Evolutionary conservation across 2,888 invertebrate genomes (phyloP), one percentile per base, ranked within the genome.

Genomic region (Ectemnius lituratus): DNA sequence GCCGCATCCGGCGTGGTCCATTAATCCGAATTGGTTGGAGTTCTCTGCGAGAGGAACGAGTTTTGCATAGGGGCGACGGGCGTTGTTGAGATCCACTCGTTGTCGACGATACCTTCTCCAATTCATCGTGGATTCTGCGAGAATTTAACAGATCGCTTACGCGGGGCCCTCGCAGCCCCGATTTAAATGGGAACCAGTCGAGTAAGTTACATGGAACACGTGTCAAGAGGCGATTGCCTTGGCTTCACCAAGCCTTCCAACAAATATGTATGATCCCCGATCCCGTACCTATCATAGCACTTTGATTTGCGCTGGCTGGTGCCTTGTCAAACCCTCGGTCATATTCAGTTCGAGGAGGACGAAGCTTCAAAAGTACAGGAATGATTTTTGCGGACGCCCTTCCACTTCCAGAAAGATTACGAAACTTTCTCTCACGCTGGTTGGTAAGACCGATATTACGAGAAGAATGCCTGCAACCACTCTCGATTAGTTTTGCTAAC

Each of bases 361-460:
- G 73, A 76, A 71, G 73, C 69, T 58, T 4, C 20, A 23, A 57
- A 73, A 65, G 57, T 56, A 28, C 64, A 5, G 2, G 8, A 27
- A 45, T 16, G 20, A 70, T 66, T 49, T 70, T 64, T 56, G 47
- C 8, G 61, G 3, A 23, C 23, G 3, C 23, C 23, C 23, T 23
- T 57, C 28, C 18, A 23, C 46, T 52, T 46, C 16, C 11, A 45
- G 13, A 16, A n/a, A 66, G n/a, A 20, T 62, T 45, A 67, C 58
- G 52, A 28, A 23, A 62, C 61, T 14, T 57, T 73, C 70, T 52
- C 62, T 16, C 56, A 11, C 63, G 65, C 20, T 59, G 28, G 2
- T 47, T 4, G 14, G 16, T 14, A 11, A 1, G 11, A 2, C 8
- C 37, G 37, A 37, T 37, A 37, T 37, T 37, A 37, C 37, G 11